These are phyloP conservation scores for Erebia aethiops DNA, from an alignment of 2,888 invertebrate species.

Conservation along the genomic window DNA sequence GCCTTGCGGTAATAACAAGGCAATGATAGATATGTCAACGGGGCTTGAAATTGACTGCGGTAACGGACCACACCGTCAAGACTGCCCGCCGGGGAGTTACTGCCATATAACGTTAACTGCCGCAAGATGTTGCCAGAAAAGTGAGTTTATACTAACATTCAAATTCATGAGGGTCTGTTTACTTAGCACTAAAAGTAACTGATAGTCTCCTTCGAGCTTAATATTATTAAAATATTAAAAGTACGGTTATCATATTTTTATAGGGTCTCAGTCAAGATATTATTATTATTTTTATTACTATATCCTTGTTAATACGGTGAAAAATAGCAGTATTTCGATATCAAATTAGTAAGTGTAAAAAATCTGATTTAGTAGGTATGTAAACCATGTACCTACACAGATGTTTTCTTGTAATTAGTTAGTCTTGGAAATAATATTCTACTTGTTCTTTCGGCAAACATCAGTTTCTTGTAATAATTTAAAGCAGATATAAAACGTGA, in stretches of 20 bases:
- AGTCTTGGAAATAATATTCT: no score
- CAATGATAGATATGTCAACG: conserved; percentile 87
- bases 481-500: background rate
- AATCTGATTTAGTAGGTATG: no score
- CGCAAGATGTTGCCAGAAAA: conserved; percentile 93
- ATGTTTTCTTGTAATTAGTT: no score
- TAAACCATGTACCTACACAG: no score
- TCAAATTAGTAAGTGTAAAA: no score
- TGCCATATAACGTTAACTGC: conserved; percentile 93
- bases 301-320: no score
- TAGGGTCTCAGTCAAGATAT: no score
- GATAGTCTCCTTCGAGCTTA: background rate
- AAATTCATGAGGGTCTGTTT: conserved; percentile 21
- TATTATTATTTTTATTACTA: no score
- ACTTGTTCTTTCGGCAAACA: no score
- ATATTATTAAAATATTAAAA: background rate
- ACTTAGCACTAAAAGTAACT: conserved; percentile 12
- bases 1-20: conserved; percentile 91
- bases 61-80: conserved; percentile 89
- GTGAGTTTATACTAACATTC: conserved; percentile 65
- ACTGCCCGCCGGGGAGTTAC: conserved; percentile 93
- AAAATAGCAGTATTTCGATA: no score
- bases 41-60: conserved; percentile 92
- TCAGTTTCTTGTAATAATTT: no score
- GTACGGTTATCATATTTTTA: background rate